Evolutionary conservation across 2,888 invertebrate genomes (phyloP).

Genomic region (Caenorhabditis becei): DNA sequence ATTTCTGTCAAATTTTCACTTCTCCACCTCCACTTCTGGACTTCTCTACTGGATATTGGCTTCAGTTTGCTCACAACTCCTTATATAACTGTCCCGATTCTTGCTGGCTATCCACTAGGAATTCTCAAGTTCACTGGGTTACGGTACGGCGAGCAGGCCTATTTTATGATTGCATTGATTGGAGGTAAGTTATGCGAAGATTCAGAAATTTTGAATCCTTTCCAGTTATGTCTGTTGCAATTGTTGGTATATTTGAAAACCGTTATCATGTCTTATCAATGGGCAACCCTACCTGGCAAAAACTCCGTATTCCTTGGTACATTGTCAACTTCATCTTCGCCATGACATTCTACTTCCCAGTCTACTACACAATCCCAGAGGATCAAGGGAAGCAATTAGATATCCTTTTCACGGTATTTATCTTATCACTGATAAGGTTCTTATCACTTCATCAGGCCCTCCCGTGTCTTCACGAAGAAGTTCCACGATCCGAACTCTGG

Average conservation of each 20-base stretch:
- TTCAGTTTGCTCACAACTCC: conserved; percentile 7
- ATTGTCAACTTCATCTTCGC: conserved; percentile 1
- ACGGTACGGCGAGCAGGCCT: background rate
- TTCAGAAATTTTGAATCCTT: background rate
- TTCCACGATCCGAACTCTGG: background rate
- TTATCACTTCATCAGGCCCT: background rate
- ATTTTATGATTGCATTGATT: too few relatives aligned
- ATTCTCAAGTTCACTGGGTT: background rate
- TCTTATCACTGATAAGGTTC: too few relatives aligned
- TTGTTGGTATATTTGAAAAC: conserved; percentile 3
- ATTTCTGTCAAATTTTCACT: conserved; percentile 20
- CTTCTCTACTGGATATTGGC: background rate
- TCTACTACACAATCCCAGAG: background rate
- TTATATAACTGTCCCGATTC: background rate
- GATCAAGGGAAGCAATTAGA: background rate
- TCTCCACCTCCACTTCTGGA: conserved; percentile 21
- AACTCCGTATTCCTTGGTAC: background rate
- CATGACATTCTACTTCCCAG: conserved; percentile 1
- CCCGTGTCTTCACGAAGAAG: conserved; percentile 2
- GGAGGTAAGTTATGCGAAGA: background rate
- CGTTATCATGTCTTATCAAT: background rate
- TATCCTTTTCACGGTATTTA: too few relatives aligned
- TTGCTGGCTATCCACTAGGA: background rate
- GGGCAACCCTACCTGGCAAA: background rate
- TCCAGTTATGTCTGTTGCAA: background rate